Evolutionary conservation across 1,140 invertebrate genomes (phyloP).

Genomic region (Reticulitermes speratus): DNA sequence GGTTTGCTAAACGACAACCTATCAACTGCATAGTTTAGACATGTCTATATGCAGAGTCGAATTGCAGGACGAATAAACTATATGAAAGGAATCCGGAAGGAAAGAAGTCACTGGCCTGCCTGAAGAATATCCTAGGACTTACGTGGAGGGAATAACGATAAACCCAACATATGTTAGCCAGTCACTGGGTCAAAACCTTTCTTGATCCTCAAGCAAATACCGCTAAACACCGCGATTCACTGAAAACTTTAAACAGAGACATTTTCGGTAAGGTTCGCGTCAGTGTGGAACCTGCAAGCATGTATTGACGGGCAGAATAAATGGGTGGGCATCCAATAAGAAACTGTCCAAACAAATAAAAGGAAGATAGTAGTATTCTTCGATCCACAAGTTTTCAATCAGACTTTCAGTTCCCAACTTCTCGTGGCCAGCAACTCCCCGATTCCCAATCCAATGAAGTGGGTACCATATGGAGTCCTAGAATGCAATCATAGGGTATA

Average conservation of each 20-base stretch:
- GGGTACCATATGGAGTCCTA: not conserved
- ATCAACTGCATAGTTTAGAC: too few species aligned
- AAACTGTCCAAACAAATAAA: not conserved
- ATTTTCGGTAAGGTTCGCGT: not conserved
- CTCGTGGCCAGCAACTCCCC: not conserved
- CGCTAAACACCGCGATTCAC: not conserved
- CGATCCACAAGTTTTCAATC: conserved; percentile 1
- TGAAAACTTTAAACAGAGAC: not conserved
- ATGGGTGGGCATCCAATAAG: not conserved
- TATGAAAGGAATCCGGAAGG: too few species aligned
- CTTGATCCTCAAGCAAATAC: not conserved
- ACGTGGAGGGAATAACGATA: too few species aligned
- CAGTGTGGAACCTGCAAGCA: not conserved
- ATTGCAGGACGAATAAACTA: too few species aligned
- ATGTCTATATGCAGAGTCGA: too few species aligned
- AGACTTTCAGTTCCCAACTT: not conserved
- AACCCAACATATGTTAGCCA: too few species aligned
- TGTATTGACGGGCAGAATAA: not conserved
- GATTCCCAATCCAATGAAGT: not conserved
- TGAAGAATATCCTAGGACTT: too few species aligned
- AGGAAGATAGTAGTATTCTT: not conserved
- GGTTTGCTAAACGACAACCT: too few species aligned
- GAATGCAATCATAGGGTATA: not conserved
- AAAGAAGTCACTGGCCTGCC: too few species aligned
- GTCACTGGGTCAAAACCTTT: too few species aligned